Evolutionary conservation across 2,113 vertebrate species (phyloP).

Genomic region (Nothocercus nigrocapillus): DNA sequence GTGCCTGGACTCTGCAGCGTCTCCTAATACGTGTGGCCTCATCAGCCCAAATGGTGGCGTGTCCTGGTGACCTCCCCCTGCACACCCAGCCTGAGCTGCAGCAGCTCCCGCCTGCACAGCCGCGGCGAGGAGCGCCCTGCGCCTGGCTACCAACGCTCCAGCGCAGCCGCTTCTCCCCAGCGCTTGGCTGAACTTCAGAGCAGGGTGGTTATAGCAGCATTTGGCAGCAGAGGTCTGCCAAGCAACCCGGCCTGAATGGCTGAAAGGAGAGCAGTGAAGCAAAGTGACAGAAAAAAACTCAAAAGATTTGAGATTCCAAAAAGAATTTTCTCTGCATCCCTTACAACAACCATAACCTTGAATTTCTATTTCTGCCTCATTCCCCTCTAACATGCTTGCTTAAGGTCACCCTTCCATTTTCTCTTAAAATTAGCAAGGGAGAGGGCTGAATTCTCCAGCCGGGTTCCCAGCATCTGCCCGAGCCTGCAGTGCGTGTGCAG

Average conservation of each 20-base stretch:
- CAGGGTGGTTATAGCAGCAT: constrained; percentile 35
- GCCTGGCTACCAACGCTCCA: constrained; percentile 7
- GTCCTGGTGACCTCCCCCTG: background rate
- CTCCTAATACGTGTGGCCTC: background rate
- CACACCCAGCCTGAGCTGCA: background rate
- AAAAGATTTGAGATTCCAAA: background rate
- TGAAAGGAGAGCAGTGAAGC: background rate
- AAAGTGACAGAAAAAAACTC: background rate
- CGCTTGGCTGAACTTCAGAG: constrained; percentile 75
- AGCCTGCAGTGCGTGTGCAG: background rate
- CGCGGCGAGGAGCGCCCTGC: background rate
- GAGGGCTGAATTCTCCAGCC: background rate
- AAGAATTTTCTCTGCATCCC: background rate
- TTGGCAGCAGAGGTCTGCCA: constrained; percentile 59
- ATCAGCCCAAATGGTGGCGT: fast-evolving
- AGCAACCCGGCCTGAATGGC: constrained; percentile 35
- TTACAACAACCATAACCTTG: background rate
- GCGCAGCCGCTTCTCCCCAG: constrained; percentile 70
- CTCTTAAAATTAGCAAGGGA: background rate
- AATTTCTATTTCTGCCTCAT: background rate
- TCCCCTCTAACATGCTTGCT: background rate
- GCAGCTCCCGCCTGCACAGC: background rate
- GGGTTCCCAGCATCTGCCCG: background rate
- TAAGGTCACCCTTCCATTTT: background rate
- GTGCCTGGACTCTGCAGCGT: fast-evolving